Percentiles rank a stretch among this genome's conserved stretches.
phyloP scores from a whole-genome alignment of 53 echinoderm and acorn worm genomes.

The Luidia sarsii region DNA sequence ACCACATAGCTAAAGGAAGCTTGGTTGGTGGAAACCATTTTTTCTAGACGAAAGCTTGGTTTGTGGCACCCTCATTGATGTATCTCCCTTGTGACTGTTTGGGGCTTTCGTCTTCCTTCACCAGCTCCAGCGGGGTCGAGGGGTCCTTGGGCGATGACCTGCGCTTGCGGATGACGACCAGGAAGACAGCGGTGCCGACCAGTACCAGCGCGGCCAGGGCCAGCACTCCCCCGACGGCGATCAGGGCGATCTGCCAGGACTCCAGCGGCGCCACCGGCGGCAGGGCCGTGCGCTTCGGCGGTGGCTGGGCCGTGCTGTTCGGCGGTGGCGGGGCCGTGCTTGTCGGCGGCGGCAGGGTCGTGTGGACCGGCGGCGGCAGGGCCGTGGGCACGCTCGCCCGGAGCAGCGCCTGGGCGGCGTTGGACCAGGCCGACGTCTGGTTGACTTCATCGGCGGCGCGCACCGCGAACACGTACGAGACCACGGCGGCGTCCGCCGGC shows the following conservation, averaged over 20 bases:
- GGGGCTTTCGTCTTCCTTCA: no score
- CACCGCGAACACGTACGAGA: constrained; percentile 56
- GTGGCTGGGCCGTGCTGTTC: no score
- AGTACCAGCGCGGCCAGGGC: background rate
- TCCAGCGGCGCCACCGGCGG: background rate
- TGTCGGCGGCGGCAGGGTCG: no score
- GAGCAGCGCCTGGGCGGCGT: constrained; percentile 55
- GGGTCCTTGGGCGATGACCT: no score
- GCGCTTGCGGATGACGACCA: background rate
- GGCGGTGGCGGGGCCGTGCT: constrained; percentile 58
- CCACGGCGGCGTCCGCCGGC: constrained; percentile 3
- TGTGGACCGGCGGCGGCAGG: no score
- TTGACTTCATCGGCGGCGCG: constrained; percentile 59
- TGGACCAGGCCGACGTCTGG: constrained; percentile 42
- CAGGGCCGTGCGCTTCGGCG: background rate
- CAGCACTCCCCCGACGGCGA: constrained; percentile 5
- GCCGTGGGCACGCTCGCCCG: constrained; percentile 41
- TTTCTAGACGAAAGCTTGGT: no score
- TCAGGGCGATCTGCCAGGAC: constrained; percentile 35
- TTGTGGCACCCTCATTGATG: no score
- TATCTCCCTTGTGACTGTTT: no score
- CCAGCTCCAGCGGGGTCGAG: no score
- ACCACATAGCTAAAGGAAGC: no score
- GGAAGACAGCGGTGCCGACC: background rate
- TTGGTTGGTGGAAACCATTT: no score